Evolutionary conservation across 2,888 invertebrate genomes (phyloP).

Genomic region (Colostygia pectinataria): DNA sequence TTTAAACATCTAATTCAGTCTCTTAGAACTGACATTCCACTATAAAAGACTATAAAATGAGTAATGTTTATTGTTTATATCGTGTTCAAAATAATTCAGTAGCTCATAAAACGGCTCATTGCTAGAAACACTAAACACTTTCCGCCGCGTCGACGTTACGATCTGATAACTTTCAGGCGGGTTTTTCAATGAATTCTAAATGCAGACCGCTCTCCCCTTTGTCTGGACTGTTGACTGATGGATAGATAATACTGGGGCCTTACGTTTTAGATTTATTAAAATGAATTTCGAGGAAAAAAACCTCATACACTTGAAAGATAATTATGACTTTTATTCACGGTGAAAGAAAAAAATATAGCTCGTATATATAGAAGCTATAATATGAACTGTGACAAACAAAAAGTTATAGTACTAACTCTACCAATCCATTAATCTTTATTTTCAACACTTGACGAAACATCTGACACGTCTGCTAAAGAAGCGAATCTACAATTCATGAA

Average conservation of each 20-base stretch:
- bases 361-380: too few relatives aligned
- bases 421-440: too few relatives aligned
- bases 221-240: conserved; percentile 22
- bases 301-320: background rate
- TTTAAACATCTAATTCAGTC: too few relatives aligned
- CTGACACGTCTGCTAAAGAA: too few relatives aligned
- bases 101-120: conserved; percentile 13
- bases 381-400: too few relatives aligned
- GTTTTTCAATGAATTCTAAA: conserved; percentile 84
- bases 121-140: conserved; percentile 24
- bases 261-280: conserved; percentile 8
- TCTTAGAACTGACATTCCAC: background rate
- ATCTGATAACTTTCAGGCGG: conserved; percentile 80
- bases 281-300: conserved; percentile 2
- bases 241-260: conserved; percentile 11
- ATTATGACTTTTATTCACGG: background rate
- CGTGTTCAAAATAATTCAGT: conserved; percentile 13
- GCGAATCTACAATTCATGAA: too few relatives aligned
- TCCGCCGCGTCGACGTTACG: conserved; percentile 42
- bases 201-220: conserved; percentile 40
- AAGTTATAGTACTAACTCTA: too few relatives aligned
- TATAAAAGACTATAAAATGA: too few relatives aligned
- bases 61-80: too few relatives aligned
- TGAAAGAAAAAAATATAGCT: too few relatives aligned
- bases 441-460: too few relatives aligned